Percentiles rank a stretch among this genome's conserved stretches.
These are phyloP conservation scores for Cryptotermes secundus DNA, from an alignment of 1,140 invertebrate species.

Conservation along the genomic window DNA sequence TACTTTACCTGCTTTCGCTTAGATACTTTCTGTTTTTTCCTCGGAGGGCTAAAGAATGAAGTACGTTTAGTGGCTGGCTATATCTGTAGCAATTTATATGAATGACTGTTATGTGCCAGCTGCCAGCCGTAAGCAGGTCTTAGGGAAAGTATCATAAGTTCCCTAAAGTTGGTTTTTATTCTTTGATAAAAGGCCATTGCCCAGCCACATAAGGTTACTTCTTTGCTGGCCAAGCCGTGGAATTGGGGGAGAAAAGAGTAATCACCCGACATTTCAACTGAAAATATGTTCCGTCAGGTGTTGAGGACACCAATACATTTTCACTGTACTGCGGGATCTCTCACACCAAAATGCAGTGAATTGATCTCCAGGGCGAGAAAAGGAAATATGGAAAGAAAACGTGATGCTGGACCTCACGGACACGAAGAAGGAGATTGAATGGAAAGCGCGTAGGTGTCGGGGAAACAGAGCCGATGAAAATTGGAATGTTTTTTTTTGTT, in stretches of 20 bases:
- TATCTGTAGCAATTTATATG: conserved; percentile 20
- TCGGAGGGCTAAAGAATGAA: background rate
- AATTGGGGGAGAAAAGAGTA: background rate
- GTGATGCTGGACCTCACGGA: background rate
- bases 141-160: background rate
- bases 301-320: conserved; percentile 19
- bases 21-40: background rate
- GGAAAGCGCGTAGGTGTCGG: background rate
- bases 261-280: conserved; percentile 5
- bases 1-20: background rate
- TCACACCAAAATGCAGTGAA: background rate
- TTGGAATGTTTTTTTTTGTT: background rate
- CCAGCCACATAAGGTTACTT: background rate
- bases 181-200: conserved; percentile 12
- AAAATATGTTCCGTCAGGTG: conserved; percentile 10
- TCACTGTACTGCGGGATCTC: background rate
- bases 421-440: background rate
- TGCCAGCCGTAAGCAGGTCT: background rate
- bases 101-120: conserved; percentile 7
- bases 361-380: background rate
- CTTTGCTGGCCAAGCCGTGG: background rate
- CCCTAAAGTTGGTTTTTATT: background rate
- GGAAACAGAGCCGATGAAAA: background rate
- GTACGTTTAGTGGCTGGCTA: background rate
- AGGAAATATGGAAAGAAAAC: background rate